phyloP scores from a whole-genome alignment of 2,797 vertebrate genomes.

The Ceyx erithaca region DNA sequence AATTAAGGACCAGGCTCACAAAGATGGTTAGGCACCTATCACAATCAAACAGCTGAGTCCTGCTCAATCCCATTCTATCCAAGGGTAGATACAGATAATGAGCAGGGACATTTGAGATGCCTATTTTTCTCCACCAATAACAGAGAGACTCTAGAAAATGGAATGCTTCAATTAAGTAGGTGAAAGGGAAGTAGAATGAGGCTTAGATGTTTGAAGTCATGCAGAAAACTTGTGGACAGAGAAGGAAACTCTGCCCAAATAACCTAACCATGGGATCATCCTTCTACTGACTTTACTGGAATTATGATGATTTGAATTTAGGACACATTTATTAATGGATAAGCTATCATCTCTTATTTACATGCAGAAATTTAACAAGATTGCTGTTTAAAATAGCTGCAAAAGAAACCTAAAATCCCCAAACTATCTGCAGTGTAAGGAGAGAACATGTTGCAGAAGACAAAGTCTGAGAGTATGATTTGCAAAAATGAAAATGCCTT shows the following conservation, averaged over 20 bases:
- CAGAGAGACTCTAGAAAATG: background rate
- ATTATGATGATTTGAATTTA: background rate
- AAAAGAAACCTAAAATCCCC: background rate
- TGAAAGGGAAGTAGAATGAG: background rate
- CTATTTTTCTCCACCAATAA: background rate
- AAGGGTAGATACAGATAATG: background rate
- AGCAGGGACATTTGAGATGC: background rate
- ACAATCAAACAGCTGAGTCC: background rate
- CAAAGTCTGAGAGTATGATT: background rate
- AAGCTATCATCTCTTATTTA: background rate
- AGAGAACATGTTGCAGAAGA: background rate
- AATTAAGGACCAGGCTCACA: background rate
- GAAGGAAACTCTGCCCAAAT: background rate
- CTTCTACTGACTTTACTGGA: background rate
- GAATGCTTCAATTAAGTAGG: background rate
- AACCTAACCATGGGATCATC: background rate
- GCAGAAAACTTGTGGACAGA: background rate
- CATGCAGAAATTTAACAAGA: background rate
- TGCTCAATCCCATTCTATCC: background rate
- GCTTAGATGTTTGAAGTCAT: background rate
- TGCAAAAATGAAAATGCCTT: slow-evolving; percentile 36
- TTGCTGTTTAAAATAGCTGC: background rate
- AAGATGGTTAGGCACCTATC: background rate
- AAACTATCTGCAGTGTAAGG: background rate
- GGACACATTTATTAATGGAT: background rate